phyloP scores from a whole-genome alignment of 2,113 vertebrate genomes.

The Pluvianellus socialis region DNA sequence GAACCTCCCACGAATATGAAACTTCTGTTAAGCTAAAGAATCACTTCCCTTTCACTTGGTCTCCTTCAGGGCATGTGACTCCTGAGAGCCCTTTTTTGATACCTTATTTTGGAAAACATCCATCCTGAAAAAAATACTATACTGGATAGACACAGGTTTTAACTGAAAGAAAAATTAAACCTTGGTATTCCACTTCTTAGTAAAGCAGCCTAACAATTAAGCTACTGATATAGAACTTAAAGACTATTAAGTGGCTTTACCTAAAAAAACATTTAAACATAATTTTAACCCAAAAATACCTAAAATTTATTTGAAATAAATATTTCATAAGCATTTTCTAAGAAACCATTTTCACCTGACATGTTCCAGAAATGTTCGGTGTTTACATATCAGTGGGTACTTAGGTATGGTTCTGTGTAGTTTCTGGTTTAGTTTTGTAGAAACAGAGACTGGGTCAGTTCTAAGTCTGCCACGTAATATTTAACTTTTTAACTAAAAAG shows the following conservation, averaged over 20 bases:
- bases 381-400: not conserved
- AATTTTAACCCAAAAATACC: not conserved
- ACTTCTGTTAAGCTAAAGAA: not conserved
- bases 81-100: not conserved
- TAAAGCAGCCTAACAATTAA: not conserved
- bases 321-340: not conserved
- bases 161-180: not conserved
- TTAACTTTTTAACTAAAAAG: not conserved
- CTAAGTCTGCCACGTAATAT: not conserved
- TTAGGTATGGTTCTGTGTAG: not conserved
- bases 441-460: not conserved
- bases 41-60: not conserved
- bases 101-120: not conserved
- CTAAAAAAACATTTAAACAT: not conserved
- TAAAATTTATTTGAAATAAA: not conserved
- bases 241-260: not conserved
- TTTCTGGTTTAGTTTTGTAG: not conserved
- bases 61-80: not conserved
- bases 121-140: not conserved
- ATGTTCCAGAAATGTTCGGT: not conserved
- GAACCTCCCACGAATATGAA: not conserved
- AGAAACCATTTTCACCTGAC: not conserved
- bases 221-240: not conserved
- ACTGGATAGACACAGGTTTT: not conserved
- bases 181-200: not conserved